phyloP scores from a whole-genome alignment of 1,140 invertebrate genomes.

The Drosophila athabasca region DNA sequence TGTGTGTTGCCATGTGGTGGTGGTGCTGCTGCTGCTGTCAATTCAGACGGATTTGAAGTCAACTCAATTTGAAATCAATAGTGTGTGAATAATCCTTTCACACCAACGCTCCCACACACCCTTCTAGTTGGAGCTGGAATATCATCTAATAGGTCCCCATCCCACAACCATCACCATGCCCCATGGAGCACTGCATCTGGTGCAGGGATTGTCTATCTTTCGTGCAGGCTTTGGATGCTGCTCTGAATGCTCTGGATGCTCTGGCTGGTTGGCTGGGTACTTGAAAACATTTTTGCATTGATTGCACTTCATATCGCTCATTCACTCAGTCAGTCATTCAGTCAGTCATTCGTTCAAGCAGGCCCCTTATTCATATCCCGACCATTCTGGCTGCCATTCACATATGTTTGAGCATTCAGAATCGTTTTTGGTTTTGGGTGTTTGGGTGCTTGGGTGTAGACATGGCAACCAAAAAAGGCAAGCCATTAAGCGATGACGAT shows the following conservation, averaged over 20 bases:
- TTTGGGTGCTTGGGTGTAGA: slow-evolving; percentile 19
- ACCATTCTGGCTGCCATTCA: slow-evolving; percentile 52
- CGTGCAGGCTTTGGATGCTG: neutral
- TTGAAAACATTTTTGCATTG: slow-evolving; percentile 81
- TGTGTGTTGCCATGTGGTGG: slow-evolving; percentile 65
- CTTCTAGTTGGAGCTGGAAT: neutral
- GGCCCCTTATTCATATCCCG: slow-evolving; percentile 64
- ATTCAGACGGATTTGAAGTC: slow-evolving; percentile 81
- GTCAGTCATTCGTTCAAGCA: slow-evolving; percentile 36
- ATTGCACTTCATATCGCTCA: slow-evolving; percentile 79
- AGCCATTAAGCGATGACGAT: slow-evolving; percentile 52
- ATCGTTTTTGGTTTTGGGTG: slow-evolving; percentile 20
- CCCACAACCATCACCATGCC: neutral
- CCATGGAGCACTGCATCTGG: slow-evolving; percentile 16
- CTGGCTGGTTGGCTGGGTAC: slow-evolving; percentile 40
- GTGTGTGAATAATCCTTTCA: slow-evolving; percentile 82
- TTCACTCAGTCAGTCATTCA: slow-evolving; percentile 30
- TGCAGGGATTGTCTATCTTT: slow-evolving; percentile 16
- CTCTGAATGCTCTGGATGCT: slow-evolving; percentile 2
- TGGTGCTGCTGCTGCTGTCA: slow-evolving; percentile 60
- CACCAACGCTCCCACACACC: slow-evolving; percentile 49
- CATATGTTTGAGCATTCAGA: slow-evolving; percentile 61
- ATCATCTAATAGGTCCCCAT: slow-evolving; percentile 52
- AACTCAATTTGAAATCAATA: slow-evolving; percentile 83
- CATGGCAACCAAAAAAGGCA: slow-evolving; percentile 68